A percentile compares a stretch with the other conserved stretches of the same genome.
These are phyloP conservation scores for Syngnathus typhle DNA, from an alignment of 2,113 vertebrate genomes.

Conservation along the genomic window DNA sequence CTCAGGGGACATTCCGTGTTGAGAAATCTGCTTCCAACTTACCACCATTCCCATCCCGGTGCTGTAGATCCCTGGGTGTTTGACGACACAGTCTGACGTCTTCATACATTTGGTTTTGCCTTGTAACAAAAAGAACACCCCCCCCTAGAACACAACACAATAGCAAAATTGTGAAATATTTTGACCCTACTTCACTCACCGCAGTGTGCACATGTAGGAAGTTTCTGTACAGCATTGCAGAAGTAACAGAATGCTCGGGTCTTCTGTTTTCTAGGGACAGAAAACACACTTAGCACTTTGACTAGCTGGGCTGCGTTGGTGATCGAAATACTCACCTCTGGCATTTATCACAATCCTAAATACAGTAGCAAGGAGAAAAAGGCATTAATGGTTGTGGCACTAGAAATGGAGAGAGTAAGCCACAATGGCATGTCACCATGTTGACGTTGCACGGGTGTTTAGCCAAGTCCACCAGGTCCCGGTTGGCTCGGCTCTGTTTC, in stretches of 20 bases:
- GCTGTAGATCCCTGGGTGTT: conserved; percentile 89
- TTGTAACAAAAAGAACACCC: conserved; percentile 50
- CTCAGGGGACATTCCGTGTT: background rate
- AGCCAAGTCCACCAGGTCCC: conserved; percentile 83
- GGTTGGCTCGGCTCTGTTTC: conserved; percentile 84
- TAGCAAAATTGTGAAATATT: background rate
- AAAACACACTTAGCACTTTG: background rate
- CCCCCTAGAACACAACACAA: no score
- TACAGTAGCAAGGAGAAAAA: conserved; percentile 33
- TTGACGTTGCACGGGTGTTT: conserved; percentile 91
- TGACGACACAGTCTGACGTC: conserved; percentile 96
- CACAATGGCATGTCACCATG: conserved; percentile 72
- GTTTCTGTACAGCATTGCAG: conserved; percentile 88
- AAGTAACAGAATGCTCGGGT: conserved; percentile 99
- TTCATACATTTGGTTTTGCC: conserved; percentile 99
- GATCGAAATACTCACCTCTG: conserved; percentile 76
- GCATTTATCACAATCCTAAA: conserved; percentile 96
- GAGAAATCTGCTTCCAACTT: conserved; percentile 49
- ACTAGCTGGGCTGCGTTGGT: background rate
- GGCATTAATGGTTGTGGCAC: background rate
- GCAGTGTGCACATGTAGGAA: conserved; percentile 93
- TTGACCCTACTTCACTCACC: conserved; percentile 74
- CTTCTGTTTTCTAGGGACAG: conserved; percentile 87
- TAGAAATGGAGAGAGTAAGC: background rate
- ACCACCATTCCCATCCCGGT: conserved; percentile 99